phyloP scores from a whole-genome alignment of 2,113 vertebrate genomes.

The Dicrurus megarhynchus region DNA sequence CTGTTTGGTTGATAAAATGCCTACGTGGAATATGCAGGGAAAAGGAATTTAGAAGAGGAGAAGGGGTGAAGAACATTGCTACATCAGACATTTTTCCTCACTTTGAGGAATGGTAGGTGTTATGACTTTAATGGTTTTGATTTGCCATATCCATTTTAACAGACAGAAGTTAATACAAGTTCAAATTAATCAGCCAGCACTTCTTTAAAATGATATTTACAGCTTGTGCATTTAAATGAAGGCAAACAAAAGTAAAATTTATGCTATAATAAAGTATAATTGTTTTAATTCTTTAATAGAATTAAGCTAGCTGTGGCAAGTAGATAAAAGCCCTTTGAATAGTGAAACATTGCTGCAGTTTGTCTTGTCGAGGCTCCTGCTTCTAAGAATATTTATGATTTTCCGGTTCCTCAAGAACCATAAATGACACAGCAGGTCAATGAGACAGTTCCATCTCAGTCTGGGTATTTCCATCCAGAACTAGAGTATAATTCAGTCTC shows the following conservation, averaged over 20 bases:
- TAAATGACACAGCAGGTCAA: constrained; percentile 27
- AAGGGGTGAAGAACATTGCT: background rate
- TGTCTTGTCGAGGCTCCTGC: constrained; percentile 37
- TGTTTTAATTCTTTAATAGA: constrained; percentile 60
- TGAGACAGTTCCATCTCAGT: background rate
- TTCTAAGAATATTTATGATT: constrained; percentile 54
- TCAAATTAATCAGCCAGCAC: constrained; percentile 39
- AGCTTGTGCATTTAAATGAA: constrained; percentile 46
- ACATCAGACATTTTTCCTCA: background rate
- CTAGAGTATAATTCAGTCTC: background rate
- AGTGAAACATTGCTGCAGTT: constrained; percentile 1
- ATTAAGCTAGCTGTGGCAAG: constrained; percentile 47
- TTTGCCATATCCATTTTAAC: constrained; percentile 31
- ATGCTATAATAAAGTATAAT: constrained; percentile 33
- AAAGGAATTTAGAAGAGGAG: background rate
- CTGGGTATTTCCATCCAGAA: background rate
- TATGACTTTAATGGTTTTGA: constrained; percentile 4
- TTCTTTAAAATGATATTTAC: constrained; percentile 39
- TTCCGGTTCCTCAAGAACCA: background rate
- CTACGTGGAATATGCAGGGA: background rate
- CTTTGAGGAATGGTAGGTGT: constrained; percentile 3
- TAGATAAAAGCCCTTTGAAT: constrained; percentile 47
- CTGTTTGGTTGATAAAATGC: background rate
- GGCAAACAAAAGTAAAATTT: constrained; percentile 55
- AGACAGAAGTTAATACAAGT: background rate